Evolutionary conservation across 2,797 vertebrate genomes (phyloP).

Genomic region (Amazonetta brasiliensis): DNA sequence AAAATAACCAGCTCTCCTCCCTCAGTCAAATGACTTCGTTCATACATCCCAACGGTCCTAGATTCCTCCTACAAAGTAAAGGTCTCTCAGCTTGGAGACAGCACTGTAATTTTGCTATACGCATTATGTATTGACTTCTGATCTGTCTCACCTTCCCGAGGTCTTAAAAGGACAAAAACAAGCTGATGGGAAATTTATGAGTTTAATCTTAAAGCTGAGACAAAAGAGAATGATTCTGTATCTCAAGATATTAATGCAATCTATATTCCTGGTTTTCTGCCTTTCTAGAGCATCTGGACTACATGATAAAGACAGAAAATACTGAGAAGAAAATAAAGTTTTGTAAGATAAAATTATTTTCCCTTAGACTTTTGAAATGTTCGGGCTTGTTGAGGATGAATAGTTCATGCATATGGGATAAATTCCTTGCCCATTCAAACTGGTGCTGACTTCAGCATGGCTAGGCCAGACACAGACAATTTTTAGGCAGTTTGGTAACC

Average conservation of each 20-base stretch:
- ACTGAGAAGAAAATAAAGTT: background rate
- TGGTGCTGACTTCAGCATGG: background rate
- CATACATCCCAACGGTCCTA: background rate
- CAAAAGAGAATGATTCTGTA: background rate
- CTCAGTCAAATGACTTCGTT: background rate
- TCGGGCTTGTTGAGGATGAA: background rate
- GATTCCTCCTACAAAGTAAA: background rate
- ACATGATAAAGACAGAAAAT: background rate
- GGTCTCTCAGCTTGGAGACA: background rate
- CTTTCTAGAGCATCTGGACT: background rate
- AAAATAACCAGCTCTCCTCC: background rate
- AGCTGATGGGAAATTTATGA: background rate
- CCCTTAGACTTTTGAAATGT: background rate
- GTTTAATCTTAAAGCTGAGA: background rate
- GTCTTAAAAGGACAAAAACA: background rate
- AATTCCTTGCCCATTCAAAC: background rate
- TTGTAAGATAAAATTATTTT: background rate
- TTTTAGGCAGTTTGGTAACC: background rate
- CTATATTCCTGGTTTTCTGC: background rate
- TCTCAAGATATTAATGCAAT: background rate
- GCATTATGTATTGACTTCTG: background rate
- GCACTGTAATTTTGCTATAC: background rate
- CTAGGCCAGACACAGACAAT: background rate
- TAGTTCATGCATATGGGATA: background rate
- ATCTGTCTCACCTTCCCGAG: background rate